These are phyloP conservation scores for Bombylius discolor DNA, from an alignment of 2,888 invertebrate genomes.

Conservation along the genomic window DNA sequence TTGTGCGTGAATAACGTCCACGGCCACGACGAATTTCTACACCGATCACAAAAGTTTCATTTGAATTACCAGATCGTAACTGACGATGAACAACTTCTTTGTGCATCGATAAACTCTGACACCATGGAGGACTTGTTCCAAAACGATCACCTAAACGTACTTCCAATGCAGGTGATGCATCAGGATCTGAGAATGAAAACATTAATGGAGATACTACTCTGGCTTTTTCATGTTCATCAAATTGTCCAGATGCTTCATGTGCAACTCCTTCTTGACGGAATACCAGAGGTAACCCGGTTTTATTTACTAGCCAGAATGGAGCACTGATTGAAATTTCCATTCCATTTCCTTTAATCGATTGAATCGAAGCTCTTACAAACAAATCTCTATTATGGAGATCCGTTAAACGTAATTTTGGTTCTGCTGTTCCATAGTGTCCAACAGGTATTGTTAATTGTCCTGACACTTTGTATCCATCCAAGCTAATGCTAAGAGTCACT, in stretches of 20 bases:
- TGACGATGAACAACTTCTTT: slow-evolving; percentile 60
- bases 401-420: slow-evolving; percentile 56
- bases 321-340: slow-evolving; percentile 61
- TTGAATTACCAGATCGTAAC: slow-evolving; percentile 38
- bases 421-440: slow-evolving; percentile 42
- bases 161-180: slow-evolving; percentile 63
- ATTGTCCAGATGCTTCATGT: slow-evolving; percentile 74
- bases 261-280: slow-evolving; percentile 80
- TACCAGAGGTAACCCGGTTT: slow-evolving; percentile 88
- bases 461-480: slow-evolving; percentile 73
- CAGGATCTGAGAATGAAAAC: slow-evolving; percentile 86
- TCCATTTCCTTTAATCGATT: slow-evolving; percentile 45
- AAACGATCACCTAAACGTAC: slow-evolving; percentile 60
- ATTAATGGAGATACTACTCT: slow-evolving; percentile 83
- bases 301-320: slow-evolving; percentile 92
- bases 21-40: slow-evolving; percentile 78
- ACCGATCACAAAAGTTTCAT: slow-evolving; percentile 53
- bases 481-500: slow-evolving; percentile 58
- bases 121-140: slow-evolving; percentile 56
- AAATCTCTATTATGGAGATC: slow-evolving; percentile 62
- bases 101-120: slow-evolving; percentile 73
- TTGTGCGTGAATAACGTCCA: slow-evolving; percentile 80
- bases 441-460: slow-evolving; percentile 46
- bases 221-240: slow-evolving; percentile 87
- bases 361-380: slow-evolving; percentile 56